These are phyloP conservation scores for Drosophila siamana DNA, from an alignment of 2,888 invertebrate genomes.

Conservation along the genomic window DNA sequence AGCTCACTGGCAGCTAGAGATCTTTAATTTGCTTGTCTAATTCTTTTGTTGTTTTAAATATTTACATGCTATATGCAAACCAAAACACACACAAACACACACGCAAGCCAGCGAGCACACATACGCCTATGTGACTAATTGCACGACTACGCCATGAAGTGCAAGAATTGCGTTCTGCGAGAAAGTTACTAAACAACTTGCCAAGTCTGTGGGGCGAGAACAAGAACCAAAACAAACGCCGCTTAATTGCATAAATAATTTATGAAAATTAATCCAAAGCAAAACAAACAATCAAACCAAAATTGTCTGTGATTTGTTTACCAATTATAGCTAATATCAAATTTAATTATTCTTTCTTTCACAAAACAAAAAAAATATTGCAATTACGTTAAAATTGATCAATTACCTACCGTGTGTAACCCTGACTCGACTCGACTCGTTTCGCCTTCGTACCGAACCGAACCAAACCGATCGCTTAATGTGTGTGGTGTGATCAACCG, in stretches of 20 bases:
- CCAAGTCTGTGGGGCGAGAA: constrained; percentile 6
- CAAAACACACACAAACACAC: constrained; percentile 21
- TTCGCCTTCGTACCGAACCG: constrained; percentile 3
- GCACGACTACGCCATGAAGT: constrained; percentile 58
- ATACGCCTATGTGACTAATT: constrained; percentile 68
- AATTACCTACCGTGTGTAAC: constrained; percentile 37
- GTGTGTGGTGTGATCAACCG: constrained; percentile 13
- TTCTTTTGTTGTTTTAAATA: constrained; percentile 22
- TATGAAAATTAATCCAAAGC: constrained; percentile 25
- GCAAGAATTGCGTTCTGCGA: constrained; percentile 17
- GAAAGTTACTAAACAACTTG: constrained; percentile 35
- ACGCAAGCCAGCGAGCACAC: constrained; percentile 26
- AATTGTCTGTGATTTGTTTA: constrained; percentile 44
- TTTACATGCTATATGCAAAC: constrained; percentile 10
- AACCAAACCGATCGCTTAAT: constrained; percentile 10
- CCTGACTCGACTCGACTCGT: constrained; percentile 19
- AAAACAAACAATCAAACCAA: constrained; percentile 3
- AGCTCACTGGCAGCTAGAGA: constrained; percentile 1
- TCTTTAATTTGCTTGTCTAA: constrained; percentile 2
- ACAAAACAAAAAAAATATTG: constrained; percentile 17
- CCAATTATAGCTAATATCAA: constrained; percentile 64
- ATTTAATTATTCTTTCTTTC: constrained; percentile 79
- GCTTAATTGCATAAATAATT: constrained; percentile 36
- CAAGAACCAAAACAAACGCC: constrained; percentile 9
- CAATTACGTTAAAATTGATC: constrained; percentile 21